phyloP scores from a whole-genome alignment of 2,797 vertebrate species.

The Acropternis orthonyx region DNA sequence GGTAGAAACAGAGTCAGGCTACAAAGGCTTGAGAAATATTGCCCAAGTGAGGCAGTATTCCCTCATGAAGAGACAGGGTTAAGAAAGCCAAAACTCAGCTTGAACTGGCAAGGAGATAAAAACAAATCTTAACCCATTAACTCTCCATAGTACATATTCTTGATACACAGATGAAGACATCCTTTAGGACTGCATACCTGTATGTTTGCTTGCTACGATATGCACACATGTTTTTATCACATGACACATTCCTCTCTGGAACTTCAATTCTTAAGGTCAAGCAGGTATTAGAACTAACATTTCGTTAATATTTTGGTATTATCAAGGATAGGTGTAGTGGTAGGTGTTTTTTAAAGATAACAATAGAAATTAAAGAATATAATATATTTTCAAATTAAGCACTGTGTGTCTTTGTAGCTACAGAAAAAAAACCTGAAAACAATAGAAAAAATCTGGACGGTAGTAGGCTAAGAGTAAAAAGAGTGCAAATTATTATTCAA shows the following conservation, averaged over 20 bases:
- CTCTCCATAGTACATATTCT: background rate
- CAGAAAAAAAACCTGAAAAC: background rate
- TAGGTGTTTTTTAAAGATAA: background rate
- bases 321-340: background rate
- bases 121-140: background rate
- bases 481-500: background rate
- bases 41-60: background rate
- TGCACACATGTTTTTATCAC: background rate
- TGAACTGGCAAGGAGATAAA: background rate
- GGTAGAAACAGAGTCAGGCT: background rate
- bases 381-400: background rate
- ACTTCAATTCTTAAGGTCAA: background rate
- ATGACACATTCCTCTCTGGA: background rate
- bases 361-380: background rate
- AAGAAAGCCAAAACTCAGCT: background rate
- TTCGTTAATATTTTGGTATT: background rate
- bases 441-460: background rate
- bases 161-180: background rate
- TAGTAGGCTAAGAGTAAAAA: background rate
- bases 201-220: background rate
- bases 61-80: background rate
- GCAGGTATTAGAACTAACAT: background rate
- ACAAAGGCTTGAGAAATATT: background rate
- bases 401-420: background rate
- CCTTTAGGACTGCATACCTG: background rate